Base-by-base conservation (phyloP, 2,113 vertebrate species). In the Baryphthengus martii region DNA sequence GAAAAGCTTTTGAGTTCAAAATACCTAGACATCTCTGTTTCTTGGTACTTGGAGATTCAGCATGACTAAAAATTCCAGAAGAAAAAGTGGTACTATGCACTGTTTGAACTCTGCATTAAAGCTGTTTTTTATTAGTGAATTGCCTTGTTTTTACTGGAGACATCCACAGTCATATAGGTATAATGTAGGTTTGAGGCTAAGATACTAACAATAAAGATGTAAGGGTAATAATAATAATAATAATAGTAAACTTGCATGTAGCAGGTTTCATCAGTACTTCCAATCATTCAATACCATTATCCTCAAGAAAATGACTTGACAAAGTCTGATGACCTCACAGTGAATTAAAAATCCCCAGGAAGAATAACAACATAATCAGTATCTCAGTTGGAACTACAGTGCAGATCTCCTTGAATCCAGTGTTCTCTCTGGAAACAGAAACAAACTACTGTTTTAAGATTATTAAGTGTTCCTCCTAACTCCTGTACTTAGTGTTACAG, bases 271-370 rank as follows among this genome's bases (percentile, higher is more conserved):
- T 29, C 10, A 3, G 13, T 83, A 14, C 33, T 68, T 63, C 20
- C 11, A 63, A 83, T 6, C 13, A 42, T 68, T 84, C 37, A n/a
- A 29, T 33, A 50, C 5, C 16, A 35, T 63, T 65, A 50, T 23
- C 5, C 17, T 7, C 39, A 80, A 40, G 58, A 61, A 93, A 91
- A 86, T 55, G 9, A 59, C 14, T 53, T 68, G 28, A 31, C 25
- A 49, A 90, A 52, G 10, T 47, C 29, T 0, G 0, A 8, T 61
- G 42, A 53, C 16, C 6, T 53, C 75, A 70, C 13, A 82, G 19
- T 10, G 52, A 63, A 4, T 31, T 79, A 63, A 79, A 93, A 88
- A 59, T 79, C 29, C 13, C 17, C 25, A 45, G 39, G 44, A 52
- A 79, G 45, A 81, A 81, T 39, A 16, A 31, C 21, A 55, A 47